Base-by-base conservation (phyloP, 2,113 vertebrate genomes). In the Procavia capensis region DNA sequence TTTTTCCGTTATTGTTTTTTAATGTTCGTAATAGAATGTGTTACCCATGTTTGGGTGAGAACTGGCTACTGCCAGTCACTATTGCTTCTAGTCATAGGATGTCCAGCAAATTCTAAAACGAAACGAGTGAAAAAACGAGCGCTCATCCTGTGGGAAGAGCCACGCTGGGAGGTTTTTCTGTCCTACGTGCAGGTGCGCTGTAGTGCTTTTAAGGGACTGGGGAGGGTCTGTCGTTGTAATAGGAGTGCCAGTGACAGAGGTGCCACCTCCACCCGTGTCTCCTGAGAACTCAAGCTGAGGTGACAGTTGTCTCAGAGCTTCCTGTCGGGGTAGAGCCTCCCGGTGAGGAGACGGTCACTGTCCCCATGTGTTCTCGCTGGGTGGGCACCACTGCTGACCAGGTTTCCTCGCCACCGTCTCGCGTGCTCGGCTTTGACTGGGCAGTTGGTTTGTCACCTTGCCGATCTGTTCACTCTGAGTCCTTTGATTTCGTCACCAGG, bases 401-500 rank as follows among this genome's bases (percentile, higher is more conserved):
- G 95, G 72, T 66, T 84, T 59, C 19, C 22, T 68, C 19, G 83
- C 9, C 25, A 14, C 13, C 82, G 41, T 89, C 79, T 75, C 13
- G 2, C 91, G 10, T 82, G 47, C 76, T 96, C 80, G 95, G 74
- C 89, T 43, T 64, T 96, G 93, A 93, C 68, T 97, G 96, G 88
- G 91, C 89, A 95, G 75, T 59, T 6, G 85, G 59, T 88, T 91
- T 96, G 68, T 90, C 97, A 61, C 63, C 96, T 95, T 98, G 93
- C 88, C 88, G 93, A 50, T 94, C 81, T 91, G 19, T 94, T 97
- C 90, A 97, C 94, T 93, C 96, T 98, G 85, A 97, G 97, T 79
- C 90, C 95, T 98, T 98, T 98, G 97, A 88, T 98, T 97, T 98
- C 97, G 96, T 98, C 95, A 94, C 96, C 96, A 97, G 98, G 96